phyloP scores from a whole-genome alignment of 2,113 vertebrate genomes.

The Lampris megalopsis region DNA sequence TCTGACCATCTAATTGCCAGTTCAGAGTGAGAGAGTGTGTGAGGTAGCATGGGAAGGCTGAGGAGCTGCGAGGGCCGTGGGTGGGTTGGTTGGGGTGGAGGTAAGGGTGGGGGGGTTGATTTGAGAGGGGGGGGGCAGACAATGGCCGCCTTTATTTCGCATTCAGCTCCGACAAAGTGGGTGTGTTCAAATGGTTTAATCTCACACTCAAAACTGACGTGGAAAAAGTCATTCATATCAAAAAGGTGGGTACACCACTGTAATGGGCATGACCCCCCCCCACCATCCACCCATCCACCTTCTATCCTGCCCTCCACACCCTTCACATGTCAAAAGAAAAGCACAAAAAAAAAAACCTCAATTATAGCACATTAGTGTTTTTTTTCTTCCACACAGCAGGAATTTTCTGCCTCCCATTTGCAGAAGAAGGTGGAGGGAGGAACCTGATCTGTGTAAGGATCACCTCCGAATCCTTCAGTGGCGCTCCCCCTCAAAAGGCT shows the following conservation, averaged over 20 bases:
- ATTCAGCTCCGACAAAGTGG: constrained; percentile 80
- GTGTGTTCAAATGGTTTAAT: constrained; percentile 80
- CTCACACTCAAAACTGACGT: constrained; percentile 78
- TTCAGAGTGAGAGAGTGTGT: constrained; percentile 65
- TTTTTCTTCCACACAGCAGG: constrained; percentile 31
- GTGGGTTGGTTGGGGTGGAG: constrained; percentile 13
- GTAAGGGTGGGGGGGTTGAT: constrained; percentile 3
- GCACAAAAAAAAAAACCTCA: constrained; percentile 50
- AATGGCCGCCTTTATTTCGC: constrained; percentile 80
- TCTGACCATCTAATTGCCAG: constrained; percentile 72
- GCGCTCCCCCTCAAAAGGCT: constrained; percentile 25
- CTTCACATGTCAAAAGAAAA: constrained; percentile 19
- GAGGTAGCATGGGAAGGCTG: constrained; percentile 59
- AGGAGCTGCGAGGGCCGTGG: constrained; percentile 50
- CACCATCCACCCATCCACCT: constrained; percentile 26
- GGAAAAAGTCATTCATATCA: constrained; percentile 77
- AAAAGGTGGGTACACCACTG: constrained; percentile 75
- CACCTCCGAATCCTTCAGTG: constrained; percentile 44
- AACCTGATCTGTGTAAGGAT: constrained; percentile 67
- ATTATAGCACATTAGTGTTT: constrained; percentile 54
- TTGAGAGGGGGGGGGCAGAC: constrained; percentile 56
- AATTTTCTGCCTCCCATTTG: constrained; percentile 42
- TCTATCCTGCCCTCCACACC: constrained; percentile 15
- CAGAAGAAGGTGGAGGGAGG: constrained; percentile 33
- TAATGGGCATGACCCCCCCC: constrained; percentile 70